These are phyloP conservation scores for Bujurquina vittata DNA, from an alignment of 2,113 vertebrate genomes.

Conservation along the genomic window DNA sequence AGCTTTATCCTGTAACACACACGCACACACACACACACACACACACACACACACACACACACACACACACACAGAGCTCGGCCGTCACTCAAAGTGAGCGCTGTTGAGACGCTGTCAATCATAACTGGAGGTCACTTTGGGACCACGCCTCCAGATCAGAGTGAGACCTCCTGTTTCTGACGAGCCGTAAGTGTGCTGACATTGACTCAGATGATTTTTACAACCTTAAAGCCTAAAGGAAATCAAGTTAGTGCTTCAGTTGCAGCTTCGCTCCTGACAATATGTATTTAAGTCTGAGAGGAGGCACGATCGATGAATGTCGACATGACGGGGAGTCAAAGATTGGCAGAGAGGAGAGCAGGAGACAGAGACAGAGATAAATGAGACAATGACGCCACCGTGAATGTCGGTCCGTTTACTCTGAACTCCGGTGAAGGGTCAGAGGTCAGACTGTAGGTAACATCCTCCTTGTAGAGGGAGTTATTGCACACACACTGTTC, in stretches of 20 bases:
- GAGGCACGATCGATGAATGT: conserved; percentile 52
- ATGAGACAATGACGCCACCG: background rate
- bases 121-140: conserved; percentile 48
- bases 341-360: background rate
- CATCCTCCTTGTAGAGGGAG: background rate
- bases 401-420: background rate
- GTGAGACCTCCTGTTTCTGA: conserved; percentile 43
- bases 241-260: conserved; percentile 62
- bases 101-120: conserved; percentile 28
- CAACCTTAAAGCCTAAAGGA: conserved; percentile 62
- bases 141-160: conserved; percentile 23
- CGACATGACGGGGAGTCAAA: conserved; percentile 24
- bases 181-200: conserved; percentile 47
- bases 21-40: background rate
- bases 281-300: conserved; percentile 61
- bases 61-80: conserved; percentile 1
- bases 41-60: background rate
- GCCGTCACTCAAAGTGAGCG: conserved; percentile 36
- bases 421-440: background rate
- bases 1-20: background rate
- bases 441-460: background rate
- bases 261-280: conserved; percentile 53
- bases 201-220: conserved; percentile 47
- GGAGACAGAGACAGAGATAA: background rate
- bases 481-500: background rate